Evolutionary conservation across 2,888 invertebrate species (phyloP), one percentile per base, ranked within the genome.

Genomic region (Drepanosiphum platanoidis): DNA sequence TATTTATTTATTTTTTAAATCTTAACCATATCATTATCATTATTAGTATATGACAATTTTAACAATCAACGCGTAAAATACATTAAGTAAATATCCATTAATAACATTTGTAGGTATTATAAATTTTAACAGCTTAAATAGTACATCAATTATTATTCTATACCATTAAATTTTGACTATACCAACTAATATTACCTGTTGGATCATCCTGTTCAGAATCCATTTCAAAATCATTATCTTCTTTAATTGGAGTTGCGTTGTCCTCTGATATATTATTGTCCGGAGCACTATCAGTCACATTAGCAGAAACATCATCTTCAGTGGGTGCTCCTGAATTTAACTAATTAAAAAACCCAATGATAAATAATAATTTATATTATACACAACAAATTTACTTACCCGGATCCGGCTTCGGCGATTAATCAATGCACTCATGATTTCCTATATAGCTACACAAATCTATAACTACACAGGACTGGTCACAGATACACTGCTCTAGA

Each of bases 141-240:
- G 18, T 46, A 46, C 8, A 5, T 52, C 15, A 52, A 52, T 18
- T 5, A 64, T 64, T 9, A 64, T 64, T 64, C 2, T 13, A 64
- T 36, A n/a, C n/a, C n/a, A 34, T 18, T 3, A 30, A 36, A 70
- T 22, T 32, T 4, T 70, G n/a, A n/a, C n/a, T 70, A 22, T 36
- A 36, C 36, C 9, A 52, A 52, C 52, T 52, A 58, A 27, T 87
- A 87, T 86, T 88, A 90, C 91, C 91, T 87, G 91, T 90, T 2
- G 91, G 91, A 88, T 92, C 92, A 88, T 92, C 92, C 88, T 91
- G 90, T 87, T 91, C 91, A 83, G 91, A 91, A 86, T 91, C 91
- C 78, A 90, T 90, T 86, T 90, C 90, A 32, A 89, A 89, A 87
- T 90, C 90, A 75, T 89, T 89, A 74, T 89, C 89, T 39, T 87